These are phyloP conservation scores for Coleophora flavipennella DNA, from an alignment of 2,888 invertebrate genomes.

Conservation along the genomic window DNA sequence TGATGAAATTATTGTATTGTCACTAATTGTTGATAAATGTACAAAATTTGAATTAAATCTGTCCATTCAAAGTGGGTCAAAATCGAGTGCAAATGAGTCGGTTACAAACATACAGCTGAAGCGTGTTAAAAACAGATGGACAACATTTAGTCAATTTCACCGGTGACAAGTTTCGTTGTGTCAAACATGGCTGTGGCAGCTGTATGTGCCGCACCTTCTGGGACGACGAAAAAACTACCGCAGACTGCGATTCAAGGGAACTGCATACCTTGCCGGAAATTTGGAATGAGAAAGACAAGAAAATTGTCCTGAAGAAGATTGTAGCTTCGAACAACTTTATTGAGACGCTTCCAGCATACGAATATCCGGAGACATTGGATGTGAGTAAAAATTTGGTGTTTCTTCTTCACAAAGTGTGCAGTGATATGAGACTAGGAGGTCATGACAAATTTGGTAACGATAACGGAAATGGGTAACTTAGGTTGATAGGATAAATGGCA, in stretches of 20 bases:
- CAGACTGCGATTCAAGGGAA: background rate
- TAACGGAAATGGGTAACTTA: too few relatives aligned
- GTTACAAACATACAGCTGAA: too few relatives aligned
- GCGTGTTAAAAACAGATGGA: too few relatives aligned
- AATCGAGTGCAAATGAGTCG: too few relatives aligned
- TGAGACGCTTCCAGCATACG: background rate
- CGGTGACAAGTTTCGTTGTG: background rate
- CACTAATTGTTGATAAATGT: too few relatives aligned
- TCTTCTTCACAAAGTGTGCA: too few relatives aligned
- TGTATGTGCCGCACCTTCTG: background rate
- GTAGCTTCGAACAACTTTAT: background rate
- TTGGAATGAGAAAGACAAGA: background rate
- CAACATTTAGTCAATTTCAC: background rate
- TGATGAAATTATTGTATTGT: too few relatives aligned
- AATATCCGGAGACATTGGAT: background rate
- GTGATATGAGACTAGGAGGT: too few relatives aligned
- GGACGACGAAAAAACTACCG: background rate
- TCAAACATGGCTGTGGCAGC: background rate
- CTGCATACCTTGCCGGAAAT: background rate
- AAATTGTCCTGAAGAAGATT: background rate
- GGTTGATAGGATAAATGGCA: too few relatives aligned
- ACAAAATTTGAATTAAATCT: too few relatives aligned
- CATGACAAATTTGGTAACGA: too few relatives aligned
- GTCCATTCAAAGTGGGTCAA: too few relatives aligned
- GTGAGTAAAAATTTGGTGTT: background rate